Evolutionary conservation across 2,113 vertebrate species (phyloP).

Genomic region (Pangasianodon gigas): DNA sequence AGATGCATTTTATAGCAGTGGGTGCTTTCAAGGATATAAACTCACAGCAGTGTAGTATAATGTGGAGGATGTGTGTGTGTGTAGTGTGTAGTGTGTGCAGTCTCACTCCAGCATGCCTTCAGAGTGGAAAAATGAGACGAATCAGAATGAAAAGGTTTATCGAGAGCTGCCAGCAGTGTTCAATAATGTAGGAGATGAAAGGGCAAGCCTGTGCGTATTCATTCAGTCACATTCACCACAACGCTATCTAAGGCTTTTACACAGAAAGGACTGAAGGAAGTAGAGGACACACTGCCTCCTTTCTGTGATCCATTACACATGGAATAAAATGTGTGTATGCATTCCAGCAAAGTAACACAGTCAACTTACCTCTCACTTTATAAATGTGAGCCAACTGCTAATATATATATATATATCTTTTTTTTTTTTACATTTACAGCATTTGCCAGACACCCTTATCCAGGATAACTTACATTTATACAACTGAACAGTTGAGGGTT

Average conservation of each 20-base stretch:
- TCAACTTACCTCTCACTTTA: neutral
- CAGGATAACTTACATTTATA: too few species aligned
- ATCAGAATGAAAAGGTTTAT: conserved; percentile 30
- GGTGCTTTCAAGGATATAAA: neutral
- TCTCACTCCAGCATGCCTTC: neutral
- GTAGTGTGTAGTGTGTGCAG: neutral
- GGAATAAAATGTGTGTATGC: neutral
- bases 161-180: neutral
- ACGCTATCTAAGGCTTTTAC: conserved; percentile 3
- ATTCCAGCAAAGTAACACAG: neutral
- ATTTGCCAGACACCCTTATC: too few species aligned
- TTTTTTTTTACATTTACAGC: too few species aligned
- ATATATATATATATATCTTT: neutral
- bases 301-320: neutral
- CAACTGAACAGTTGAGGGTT: too few species aligned
- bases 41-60: neutral
- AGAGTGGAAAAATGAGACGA: neutral
- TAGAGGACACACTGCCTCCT: neutral
- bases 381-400: neutral
- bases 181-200: conserved; percentile 27
- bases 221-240: neutral
- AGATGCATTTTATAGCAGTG: neutral
- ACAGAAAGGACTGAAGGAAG: neutral
- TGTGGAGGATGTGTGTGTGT: neutral
- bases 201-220: neutral